A percentile compares a stretch with the other conserved stretches of the same genome.
Conservation (phyloP, 2,113 vertebrate genomes). For the Octodon degus region DNA sequence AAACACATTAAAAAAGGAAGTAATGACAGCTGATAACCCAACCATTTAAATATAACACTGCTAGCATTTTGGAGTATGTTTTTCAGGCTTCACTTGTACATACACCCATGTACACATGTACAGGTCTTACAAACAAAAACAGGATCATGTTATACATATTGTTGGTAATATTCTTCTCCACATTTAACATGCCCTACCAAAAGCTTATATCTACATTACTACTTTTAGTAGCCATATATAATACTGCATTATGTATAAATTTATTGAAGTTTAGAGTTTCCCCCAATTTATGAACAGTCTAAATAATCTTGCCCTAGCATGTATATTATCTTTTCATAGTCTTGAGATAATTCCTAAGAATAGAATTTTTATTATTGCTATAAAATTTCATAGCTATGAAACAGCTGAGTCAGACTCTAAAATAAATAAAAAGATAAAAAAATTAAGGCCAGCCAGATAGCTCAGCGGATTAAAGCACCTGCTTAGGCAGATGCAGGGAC, state of each 20-base stretch:
- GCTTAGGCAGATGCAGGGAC: no score
- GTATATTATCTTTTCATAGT: not conserved
- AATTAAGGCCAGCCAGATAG: no score
- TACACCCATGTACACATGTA: no score
- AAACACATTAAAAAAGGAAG: not conserved
- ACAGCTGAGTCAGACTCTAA: not conserved
- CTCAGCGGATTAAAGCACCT: no score
- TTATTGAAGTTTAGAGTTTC: not conserved
- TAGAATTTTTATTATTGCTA: not conserved
- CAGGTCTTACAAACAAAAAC: slow-evolving; percentile 11
- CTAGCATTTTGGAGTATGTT: not conserved
- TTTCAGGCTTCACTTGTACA: not conserved
- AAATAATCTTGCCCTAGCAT: not conserved
- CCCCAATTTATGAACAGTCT: not conserved
- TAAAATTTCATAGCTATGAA: not conserved
- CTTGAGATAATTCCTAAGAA: not conserved
- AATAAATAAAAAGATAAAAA: not conserved
- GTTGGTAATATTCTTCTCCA: not conserved
- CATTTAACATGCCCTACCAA: not conserved
- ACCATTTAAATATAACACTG: slow-evolving; percentile 48
- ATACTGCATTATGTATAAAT: not conserved
- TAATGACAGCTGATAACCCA: not conserved
- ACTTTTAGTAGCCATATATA: slow-evolving; percentile 23
- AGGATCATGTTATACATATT: not conserved
- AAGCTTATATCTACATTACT: not conserved